A percentile compares a stretch with the other conserved stretches of the same genome.
phyloP scores from a whole-genome alignment of 2,113 vertebrate species.

The Elephantulus edwardii region DNA sequence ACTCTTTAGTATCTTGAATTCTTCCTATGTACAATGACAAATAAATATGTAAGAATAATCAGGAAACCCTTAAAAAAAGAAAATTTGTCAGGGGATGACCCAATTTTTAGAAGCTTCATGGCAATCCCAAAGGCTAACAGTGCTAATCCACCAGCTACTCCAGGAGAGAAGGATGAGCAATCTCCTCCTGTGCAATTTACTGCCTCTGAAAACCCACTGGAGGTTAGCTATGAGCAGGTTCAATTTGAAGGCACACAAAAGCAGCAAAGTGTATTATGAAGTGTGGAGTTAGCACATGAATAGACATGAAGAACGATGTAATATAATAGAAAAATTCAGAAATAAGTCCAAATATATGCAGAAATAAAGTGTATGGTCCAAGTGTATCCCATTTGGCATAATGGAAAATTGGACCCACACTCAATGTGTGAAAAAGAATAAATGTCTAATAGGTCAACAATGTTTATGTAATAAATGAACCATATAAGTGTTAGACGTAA shows the following conservation, averaged over 20 bases:
- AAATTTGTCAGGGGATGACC: not conserved
- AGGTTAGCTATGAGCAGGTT: too few relatives aligned
- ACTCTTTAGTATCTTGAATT: too few relatives aligned
- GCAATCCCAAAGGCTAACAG: too few relatives aligned
- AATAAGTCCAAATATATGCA: conserved; percentile 3
- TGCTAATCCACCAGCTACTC: too few relatives aligned
- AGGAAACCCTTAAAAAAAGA: not conserved
- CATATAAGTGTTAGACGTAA: not conserved
- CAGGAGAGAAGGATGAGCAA: too few relatives aligned
- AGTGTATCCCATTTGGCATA: not conserved
- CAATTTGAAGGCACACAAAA: too few relatives aligned
- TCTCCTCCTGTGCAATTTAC: too few relatives aligned
- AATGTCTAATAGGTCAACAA: not conserved
- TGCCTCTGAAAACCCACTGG: too few relatives aligned
- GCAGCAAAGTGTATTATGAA: too few relatives aligned
- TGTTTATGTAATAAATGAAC: conserved; percentile 19
- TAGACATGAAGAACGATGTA: not conserved
- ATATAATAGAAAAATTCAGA: not conserved
- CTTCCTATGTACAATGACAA: too few relatives aligned
- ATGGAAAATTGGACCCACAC: conserved; percentile 29
- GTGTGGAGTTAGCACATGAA: not conserved
- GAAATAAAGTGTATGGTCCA: not conserved
- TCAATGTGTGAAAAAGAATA: not conserved
- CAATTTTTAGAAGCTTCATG: too few relatives aligned
- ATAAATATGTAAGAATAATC: not conserved